These are phyloP conservation scores for Hassar affinis DNA, from an alignment of 2,113 vertebrate genomes.

Conservation along the genomic window DNA sequence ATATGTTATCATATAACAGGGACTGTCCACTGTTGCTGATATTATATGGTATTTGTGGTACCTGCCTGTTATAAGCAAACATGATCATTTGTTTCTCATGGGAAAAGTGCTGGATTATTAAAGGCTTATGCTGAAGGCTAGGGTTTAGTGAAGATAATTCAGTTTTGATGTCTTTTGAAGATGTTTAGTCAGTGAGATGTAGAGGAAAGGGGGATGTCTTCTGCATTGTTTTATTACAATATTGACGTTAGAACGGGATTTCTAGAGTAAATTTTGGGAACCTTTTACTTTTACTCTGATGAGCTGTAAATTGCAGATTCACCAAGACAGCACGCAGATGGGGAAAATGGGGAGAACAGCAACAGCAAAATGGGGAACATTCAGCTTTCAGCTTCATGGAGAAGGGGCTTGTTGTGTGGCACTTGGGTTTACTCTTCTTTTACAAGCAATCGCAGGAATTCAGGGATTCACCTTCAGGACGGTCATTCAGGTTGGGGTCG, in stretches of 20 bases:
- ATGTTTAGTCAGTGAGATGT: background rate
- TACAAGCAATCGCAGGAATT: slow-evolving; percentile 67
- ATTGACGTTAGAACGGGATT: background rate
- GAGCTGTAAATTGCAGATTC: too few species aligned
- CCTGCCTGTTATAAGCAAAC: background rate
- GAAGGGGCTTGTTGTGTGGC: slow-evolving; percentile 26
- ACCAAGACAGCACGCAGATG: background rate
- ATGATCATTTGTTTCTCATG: background rate
- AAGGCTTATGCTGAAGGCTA: background rate
- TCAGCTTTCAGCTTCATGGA: background rate
- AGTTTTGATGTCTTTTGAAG: background rate
- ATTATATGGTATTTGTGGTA: background rate
- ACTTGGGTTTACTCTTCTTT: slow-evolving; percentile 57
- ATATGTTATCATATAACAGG: slow-evolving; percentile 7
- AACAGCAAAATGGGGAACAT: background rate
- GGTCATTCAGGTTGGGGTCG: slow-evolving; percentile 66
- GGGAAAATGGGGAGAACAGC: too few species aligned
- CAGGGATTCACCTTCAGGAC: slow-evolving; percentile 57
- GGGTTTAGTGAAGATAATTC: too few species aligned
- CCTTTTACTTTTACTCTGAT: background rate
- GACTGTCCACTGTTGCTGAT: background rate
- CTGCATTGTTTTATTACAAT: background rate
- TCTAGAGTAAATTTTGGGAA: background rate
- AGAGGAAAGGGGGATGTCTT: background rate
- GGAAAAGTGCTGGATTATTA: background rate